Percentiles rank a stretch among this genome's conserved stretches.
These are phyloP conservation scores for Lepetodrilus schrolli DNA, from an alignment of 2,888 invertebrate species.

Conservation along the genomic window DNA sequence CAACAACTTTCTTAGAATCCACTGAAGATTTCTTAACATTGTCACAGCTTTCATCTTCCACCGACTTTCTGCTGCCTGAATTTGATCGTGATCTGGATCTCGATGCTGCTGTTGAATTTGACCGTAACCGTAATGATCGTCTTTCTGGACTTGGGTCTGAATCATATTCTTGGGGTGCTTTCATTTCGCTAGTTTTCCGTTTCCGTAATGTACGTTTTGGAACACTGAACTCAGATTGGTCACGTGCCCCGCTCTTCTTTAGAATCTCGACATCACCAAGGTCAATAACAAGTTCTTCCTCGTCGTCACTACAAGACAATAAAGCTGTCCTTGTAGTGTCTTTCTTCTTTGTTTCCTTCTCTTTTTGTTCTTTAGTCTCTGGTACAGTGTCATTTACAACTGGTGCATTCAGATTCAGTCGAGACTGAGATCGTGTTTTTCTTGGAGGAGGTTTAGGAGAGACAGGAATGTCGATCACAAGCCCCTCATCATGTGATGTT, in stretches of 20 bases:
- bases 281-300: background rate
- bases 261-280: background rate
- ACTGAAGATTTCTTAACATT: background rate
- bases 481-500: background rate
- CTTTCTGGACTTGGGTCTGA: background rate
- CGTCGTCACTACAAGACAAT: background rate
- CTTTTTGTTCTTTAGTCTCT: background rate
- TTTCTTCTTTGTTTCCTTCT: background rate
- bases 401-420: no score
- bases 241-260: background rate
- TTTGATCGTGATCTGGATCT: background rate
- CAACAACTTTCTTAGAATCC: no score
- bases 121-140: background rate
- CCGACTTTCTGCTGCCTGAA: background rate
- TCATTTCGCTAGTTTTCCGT: background rate
- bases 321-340: no score
- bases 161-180: background rate
- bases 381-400: no score
- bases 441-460: background rate
- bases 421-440: background rate
- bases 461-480: constrained; percentile 12
- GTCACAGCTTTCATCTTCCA: background rate
- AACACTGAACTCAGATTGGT: background rate
- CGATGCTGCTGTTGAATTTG: background rate
- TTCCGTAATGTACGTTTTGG: background rate